Evolutionary conservation across 2,113 vertebrate species (phyloP), one percentile per base, ranked within the genome.

Genomic region (Maylandia zebra): DNA sequence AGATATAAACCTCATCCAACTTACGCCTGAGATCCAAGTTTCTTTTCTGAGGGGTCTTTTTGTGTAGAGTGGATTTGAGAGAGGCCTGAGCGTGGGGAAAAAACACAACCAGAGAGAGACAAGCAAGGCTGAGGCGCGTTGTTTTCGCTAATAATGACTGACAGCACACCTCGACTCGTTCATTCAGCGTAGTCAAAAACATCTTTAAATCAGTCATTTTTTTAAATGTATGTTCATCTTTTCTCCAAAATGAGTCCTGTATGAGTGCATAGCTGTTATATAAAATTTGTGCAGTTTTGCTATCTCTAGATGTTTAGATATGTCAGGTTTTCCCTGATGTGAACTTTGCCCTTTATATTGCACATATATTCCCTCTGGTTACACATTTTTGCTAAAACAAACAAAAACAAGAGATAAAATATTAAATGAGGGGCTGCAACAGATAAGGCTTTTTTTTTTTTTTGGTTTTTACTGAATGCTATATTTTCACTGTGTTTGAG

Each of bases 1-100:
- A 94, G 94, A 96, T 94, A 95, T 93, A 96, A 95, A 95, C 94
- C 95, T 95, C 93, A 93, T 93, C 94, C 89, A 93, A 95, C 92
- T 93, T 93, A 82, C 83, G 89, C 93, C 93, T 95, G 91, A 94
- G 92, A 95, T 95, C 92, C 93, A 94, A 94, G 92, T 95, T 95
- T 94, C 89, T 94, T 94, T 95, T 94, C 91, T 93, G 88, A 86
- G 87, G 92, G 83, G 88, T 94, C 89, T 94, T 93, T 95, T 95
- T 95, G 94, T 96, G 90, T 92, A 84, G 91, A 93, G 95, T 93
- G 91, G 93, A 90, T 95, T 95, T 93, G 88, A 92, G 90, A 92
- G 91, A 92, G 87, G 93, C 90, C 88, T 92, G 71, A 82, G 84
- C 83, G 41, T 91, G 81, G 61, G 88, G 76, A 81, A 52, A 45